Base-by-base conservation (phyloP, 2,113 vertebrate species). In the Percopsis transmontana region DNA sequence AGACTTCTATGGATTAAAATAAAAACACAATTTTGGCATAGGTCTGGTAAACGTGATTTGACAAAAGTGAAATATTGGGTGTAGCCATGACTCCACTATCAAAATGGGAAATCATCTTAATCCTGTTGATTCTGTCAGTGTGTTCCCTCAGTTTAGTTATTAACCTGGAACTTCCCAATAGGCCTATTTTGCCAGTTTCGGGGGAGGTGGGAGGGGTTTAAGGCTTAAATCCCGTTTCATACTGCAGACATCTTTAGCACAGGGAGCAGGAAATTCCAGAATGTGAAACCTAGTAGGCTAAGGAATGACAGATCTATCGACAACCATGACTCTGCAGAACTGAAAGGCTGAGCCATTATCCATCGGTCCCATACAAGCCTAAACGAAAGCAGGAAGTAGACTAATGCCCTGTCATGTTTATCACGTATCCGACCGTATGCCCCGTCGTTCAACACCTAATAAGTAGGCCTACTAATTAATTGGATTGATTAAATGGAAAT, bases 121-220 rank as follows among this genome's bases (percentile, higher is more conserved):
- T 70, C 74, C 19, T 16, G 53, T 68, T 82, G 74, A 77, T 73
- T 85, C 64, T 16, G 68, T 42, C 68, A 74, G 63, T 62, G 58
- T 74, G 52, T 73, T 77, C 79, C 70, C 77, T 62, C 27, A 51
- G 83, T 82, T 91, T 88, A 91, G 70, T 85, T 80, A 90, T 91
- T 90, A 90, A 91, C 88, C 77, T 87, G 91, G 91, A 92, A 90
- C 89, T 91, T 91, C 90, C 91, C 90, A 89, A 62, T 68, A 61
- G 74, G 27, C 5, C 62, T n/a, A 70, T 76, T 76, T 80, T 81
- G 77, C 67, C 66, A 57, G 41, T 68, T 76, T 14, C 50, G 63
- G 70, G 39, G 72, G 44, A 71, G 56, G 79, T 33, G 72, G 78
- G 68, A 11, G 61, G n/a, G 5, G 19, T 51, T 62, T 45, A 27